phyloP scores from a whole-genome alignment of 2,888 invertebrate genomes.

The Taenaris catops region DNA sequence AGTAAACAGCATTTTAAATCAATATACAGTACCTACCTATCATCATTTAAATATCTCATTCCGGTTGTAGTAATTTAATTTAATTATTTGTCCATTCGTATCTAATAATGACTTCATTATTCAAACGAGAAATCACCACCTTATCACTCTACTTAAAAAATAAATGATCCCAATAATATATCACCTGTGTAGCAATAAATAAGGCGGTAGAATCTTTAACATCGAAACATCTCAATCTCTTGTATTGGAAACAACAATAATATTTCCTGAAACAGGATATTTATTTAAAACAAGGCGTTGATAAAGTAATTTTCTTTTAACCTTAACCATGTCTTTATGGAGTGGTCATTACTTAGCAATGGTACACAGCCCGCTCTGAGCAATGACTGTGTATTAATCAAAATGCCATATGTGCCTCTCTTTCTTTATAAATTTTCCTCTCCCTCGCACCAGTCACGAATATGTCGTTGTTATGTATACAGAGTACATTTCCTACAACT shows the following conservation, averaged over 20 bases:
- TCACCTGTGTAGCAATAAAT: conserved; percentile 75
- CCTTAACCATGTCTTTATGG: conserved; percentile 80
- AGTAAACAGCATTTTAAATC: conserved; percentile 12
- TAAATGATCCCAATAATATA: conserved; percentile 64
- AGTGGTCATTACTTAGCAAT: conserved; percentile 80
- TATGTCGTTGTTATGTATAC: conserved; percentile 59
- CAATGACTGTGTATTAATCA: conserved; percentile 78
- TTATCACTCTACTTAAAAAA: conserved; percentile 34
- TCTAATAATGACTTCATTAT: conserved; percentile 24
- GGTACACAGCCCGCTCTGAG: conserved; percentile 79
- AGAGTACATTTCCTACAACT: conserved; percentile 32
- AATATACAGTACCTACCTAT: conserved; percentile 15
- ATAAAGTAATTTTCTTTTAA: conserved; percentile 81
- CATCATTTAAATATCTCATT: conserved; percentile 17
- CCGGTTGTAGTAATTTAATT: conserved; percentile 24
- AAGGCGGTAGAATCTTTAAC: conserved; percentile 68
- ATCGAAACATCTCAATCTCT: conserved; percentile 75
- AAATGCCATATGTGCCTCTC: conserved; percentile 74
- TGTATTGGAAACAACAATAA: conserved; percentile 77
- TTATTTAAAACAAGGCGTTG: conserved; percentile 80
- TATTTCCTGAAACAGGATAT: conserved; percentile 80
- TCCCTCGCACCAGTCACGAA: conserved; percentile 64
- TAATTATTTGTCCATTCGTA: conserved; percentile 26
- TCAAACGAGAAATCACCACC: conserved; percentile 23
- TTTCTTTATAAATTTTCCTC: conserved; percentile 50